Percentiles rank a stretch among this genome's conserved stretches.
phyloP scores from a whole-genome alignment of 2,113 vertebrate species.

The Bubo bubo region DNA sequence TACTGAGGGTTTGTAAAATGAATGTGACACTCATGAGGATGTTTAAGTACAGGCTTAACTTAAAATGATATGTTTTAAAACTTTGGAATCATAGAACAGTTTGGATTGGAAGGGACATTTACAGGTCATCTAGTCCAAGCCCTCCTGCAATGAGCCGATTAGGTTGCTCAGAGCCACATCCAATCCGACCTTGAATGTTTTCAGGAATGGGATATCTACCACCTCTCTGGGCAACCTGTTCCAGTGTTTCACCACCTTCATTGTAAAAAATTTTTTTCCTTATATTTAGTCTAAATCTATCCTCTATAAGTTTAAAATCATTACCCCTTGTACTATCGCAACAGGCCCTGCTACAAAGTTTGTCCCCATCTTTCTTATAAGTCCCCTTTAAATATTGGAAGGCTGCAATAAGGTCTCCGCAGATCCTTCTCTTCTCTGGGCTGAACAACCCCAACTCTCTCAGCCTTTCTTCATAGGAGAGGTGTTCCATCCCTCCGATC shows the following conservation, averaged over 20 bases:
- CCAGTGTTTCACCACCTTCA: neutral
- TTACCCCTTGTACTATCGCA: neutral
- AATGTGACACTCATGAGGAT: neutral
- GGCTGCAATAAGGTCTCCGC: too few relatives aligned
- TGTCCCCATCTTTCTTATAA: too few relatives aligned
- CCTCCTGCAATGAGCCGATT: neutral
- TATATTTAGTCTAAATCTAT: neutral
- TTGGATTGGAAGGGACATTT: neutral
- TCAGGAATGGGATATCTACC: neutral
- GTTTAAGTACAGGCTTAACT: neutral
- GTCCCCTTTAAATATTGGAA: too few relatives aligned
- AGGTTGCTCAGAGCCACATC: neutral
- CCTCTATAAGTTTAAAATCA: neutral
- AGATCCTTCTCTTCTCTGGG: neutral
- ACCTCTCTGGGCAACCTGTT: neutral
- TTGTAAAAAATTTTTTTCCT: neutral
- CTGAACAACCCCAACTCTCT: neutral
- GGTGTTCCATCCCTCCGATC: too few relatives aligned
- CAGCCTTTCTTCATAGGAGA: neutral
- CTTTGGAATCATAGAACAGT: neutral
- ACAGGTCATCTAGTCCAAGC: neutral
- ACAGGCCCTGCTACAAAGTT: too few relatives aligned
- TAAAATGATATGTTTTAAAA: neutral
- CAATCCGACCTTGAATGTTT: neutral
- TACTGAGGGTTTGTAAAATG: neutral